phyloP scores from a whole-genome alignment of 2,888 invertebrate genomes.

The Lymantria dispar region DNA sequence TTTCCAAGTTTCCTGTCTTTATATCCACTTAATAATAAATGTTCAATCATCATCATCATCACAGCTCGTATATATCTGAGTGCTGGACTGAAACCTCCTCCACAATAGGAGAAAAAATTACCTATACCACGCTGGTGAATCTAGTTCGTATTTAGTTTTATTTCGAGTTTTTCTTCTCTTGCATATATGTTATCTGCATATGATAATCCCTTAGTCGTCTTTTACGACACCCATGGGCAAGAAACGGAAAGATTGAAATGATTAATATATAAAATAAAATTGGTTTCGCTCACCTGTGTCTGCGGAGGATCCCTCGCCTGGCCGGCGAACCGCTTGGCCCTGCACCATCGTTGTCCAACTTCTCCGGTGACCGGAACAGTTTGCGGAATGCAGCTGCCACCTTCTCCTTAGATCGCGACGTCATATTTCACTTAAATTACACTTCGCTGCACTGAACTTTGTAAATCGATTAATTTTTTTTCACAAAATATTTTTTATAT shows the following conservation, averaged over 20 bases:
- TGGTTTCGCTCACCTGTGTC: conserved; percentile 64
- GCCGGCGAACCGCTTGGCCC: conserved; percentile 84
- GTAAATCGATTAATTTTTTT: conserved; percentile 35
- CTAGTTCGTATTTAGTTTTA: no score
- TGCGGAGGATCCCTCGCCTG: conserved; percentile 75
- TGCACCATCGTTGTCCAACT: conserved; percentile 85
- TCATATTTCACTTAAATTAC: conserved; percentile 80
- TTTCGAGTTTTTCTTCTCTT: no score
- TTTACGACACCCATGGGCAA: no score
- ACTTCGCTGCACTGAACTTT: conserved; percentile 51
- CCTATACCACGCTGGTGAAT: no score
- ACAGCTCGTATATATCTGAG: no score
- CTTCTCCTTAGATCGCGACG: conserved; percentile 91
- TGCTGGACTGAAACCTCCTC: no score
- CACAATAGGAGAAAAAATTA: no score
- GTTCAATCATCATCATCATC: no score
- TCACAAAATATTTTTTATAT: conserved; percentile 43
- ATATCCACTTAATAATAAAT: no score
- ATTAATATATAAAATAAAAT: not conserved
- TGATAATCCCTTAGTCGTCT: no score
- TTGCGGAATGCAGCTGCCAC: conserved; percentile 91
- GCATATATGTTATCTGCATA: no score
- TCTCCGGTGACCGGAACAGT: conserved; percentile 88
- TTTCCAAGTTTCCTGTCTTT: not conserved
- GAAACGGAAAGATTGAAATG: no score